Base-by-base conservation (phyloP, 2,888 invertebrate genomes). In the Drosophila setosimentum region DNA sequence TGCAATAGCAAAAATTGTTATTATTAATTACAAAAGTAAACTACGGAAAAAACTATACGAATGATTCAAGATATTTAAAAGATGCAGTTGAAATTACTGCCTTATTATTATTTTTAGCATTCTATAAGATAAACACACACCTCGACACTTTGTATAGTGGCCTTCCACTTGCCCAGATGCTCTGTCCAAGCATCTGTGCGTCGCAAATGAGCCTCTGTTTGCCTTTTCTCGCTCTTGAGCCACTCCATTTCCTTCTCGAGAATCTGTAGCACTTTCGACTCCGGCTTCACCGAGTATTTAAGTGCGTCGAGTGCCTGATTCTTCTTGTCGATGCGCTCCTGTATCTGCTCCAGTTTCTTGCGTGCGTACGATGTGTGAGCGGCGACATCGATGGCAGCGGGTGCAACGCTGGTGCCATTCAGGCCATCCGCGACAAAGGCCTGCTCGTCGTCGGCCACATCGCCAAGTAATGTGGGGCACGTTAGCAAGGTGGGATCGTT, bases 181-280 rank as follows among this genome's bases (percentile, higher is more conserved):
- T 97, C 97, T 0, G 97, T 96, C 98, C 98, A 98, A 57, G 96
- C 95, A 93, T 98, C 97, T 0, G 98, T 98, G 48, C 98, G 94
- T 21, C 96, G 95, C 61, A 98, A 94, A 93, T 98, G 98, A 0
- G 97, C 96, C 91, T 98, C 97, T 48, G 98, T 93, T 79, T 97
- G 95, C 76, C 96, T 94, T 90, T 96, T 96, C 90, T 98, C 97
- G 4, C 96, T 96, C 76, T 96, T 96, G 60, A 98, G 93, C 93
- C 96, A 95, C 87, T 97, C 97, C 80, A 98, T 96, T 93, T 98
- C 98, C 85, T 96, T 96, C 55, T 97, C 97, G 61, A 98, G 93
- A 93, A 97, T 95, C 67, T 95, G 94, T 59, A 97, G 92, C 2
- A 97, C 96, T 83, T 97, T 96, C 0, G 97, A 96, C 88, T 97